Evolutionary conservation across 2,797 vertebrate genomes (phyloP), one percentile per base, ranked within the genome.

Genomic region (Euphonia xanthogaster): DNA sequence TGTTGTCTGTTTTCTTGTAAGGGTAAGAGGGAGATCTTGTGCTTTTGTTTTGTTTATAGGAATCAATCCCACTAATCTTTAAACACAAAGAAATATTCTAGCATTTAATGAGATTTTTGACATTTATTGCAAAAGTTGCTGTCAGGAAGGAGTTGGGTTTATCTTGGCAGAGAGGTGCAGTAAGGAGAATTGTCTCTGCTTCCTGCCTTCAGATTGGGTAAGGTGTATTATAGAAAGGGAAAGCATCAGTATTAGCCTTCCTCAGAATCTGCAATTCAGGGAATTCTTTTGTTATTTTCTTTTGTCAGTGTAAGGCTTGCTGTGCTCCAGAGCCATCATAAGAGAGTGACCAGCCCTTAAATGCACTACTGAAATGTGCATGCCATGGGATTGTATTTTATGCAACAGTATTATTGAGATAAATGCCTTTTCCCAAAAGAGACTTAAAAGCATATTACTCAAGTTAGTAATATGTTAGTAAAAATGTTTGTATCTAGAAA

Each of bases 291-390:
- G 0, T 27, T 76, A 20, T 24, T 80, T 92, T 20, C 12, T 62
- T 68, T 88, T 88, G 66, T 72, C 44, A 39, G 28, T 1, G 0
- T 35, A 45, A 68, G 22, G 55, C 53, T 45, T 74, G 17, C 31
- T 0, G 0, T 57, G 39, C 62, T 90, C n/a, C 68, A 39, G 53
- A 86, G 24, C 15, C n/a, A 30, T 62, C 42, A 2, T 58, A 47
- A 55, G 35, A 66, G 25, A 67, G 23, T 22, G 39, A 28, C 33
- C 78, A 79, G 30, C 21, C 51, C 25, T 70, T 51, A 51, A 8
- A 33, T 8, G 1, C 66, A 9, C 47, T n/a, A 3, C 37, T 70
- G 67, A 47, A 44, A 16, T 39, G 10, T 72, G 28, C n/a, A 9
- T n/a, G 28, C 37, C 37, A 37, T 14, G 16, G 1, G n/a, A 8